Conservation (phyloP, 2,888 invertebrate genomes). For the Andrena bucephala region DNA sequence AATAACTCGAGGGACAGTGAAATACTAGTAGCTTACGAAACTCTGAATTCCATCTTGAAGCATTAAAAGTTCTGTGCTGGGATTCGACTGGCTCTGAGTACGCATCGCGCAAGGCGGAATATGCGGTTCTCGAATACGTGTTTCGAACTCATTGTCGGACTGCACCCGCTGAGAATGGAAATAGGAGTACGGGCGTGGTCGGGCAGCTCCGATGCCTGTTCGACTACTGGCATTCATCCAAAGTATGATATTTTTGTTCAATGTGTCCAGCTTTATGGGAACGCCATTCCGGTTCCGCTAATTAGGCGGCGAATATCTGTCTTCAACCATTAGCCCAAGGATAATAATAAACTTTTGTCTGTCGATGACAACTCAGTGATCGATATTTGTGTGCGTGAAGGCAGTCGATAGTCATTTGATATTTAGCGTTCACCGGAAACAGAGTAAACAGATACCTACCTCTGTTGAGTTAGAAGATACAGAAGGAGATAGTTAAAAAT, state of each 20-base stretch:
- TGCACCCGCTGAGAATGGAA: slow-evolving; percentile 54
- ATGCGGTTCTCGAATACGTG: slow-evolving; percentile 40
- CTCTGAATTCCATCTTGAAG: slow-evolving; percentile 14
- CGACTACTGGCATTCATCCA: slow-evolving; percentile 78
- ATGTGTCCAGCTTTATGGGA: slow-evolving; percentile 79
- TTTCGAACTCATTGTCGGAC: slow-evolving; percentile 56
- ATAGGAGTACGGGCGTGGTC: slow-evolving; percentile 55
- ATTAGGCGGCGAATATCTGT: slow-evolving; percentile 73
- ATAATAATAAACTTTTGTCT: slow-evolving; percentile 4
- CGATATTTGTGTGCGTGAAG: not conserved
- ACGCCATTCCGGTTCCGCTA: slow-evolving; percentile 75
- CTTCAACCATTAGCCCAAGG: slow-evolving; percentile 27
- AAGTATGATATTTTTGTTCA: slow-evolving; percentile 82
- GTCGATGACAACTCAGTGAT: slow-evolving; percentile 2
- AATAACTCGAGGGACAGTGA: slow-evolving; percentile 16
- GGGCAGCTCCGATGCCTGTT: slow-evolving; percentile 71
- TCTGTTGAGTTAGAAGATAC: too few species aligned
- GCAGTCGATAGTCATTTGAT: slow-evolving; percentile 9
- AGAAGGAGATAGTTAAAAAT: too few species aligned
- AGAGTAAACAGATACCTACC: too few species aligned
- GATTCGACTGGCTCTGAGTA: slow-evolving; percentile 18
- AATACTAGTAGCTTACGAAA: not conserved
- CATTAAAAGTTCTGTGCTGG: slow-evolving; percentile 45
- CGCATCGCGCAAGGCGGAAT: slow-evolving; percentile 26
- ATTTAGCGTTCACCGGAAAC: not conserved